phyloP scores from a whole-genome alignment of 1,140 invertebrate species.

The Sycophila sp. region DNA sequence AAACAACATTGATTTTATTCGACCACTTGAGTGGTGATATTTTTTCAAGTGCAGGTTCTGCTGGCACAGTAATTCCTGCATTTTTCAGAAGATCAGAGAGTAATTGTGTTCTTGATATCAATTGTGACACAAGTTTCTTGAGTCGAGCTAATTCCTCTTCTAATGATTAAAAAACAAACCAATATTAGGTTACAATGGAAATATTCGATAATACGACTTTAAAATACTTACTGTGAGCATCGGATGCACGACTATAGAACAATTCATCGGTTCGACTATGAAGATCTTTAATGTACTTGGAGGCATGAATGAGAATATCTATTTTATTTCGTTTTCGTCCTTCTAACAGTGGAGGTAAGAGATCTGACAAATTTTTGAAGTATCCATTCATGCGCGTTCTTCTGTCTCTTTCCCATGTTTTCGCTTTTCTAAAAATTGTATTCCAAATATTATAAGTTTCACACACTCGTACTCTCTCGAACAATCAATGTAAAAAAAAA shows the following conservation, averaged over 20 bases:
- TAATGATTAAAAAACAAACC: conserved; percentile 39
- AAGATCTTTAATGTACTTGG: conserved; percentile 66
- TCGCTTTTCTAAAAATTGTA: conserved; percentile 58
- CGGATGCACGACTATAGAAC: conserved; percentile 56
- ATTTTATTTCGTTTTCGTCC: conserved; percentile 65
- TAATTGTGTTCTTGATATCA: conserved; percentile 61
- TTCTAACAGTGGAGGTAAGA: conserved; percentile 66
- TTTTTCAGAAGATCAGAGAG: conserved; percentile 59
- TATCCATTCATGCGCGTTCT: conserved; percentile 66
- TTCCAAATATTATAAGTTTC: conserved; percentile 8
- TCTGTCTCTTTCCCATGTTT: conserved; percentile 69
- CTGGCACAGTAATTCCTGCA: conserved; percentile 63
- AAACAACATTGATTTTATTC: conserved; percentile 63
- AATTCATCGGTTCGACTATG: conserved; percentile 62
- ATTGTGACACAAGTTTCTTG: conserved; percentile 59
- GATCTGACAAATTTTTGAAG: conserved; percentile 63
- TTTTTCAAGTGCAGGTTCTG: conserved; percentile 63
- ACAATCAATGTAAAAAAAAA: background rate
- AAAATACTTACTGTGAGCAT: conserved; percentile 56
- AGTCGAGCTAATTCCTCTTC: conserved; percentile 62
- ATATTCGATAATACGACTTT: background rate
- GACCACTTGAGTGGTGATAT: conserved; percentile 65
- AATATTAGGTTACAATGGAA: background rate
- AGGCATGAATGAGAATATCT: conserved; percentile 64
- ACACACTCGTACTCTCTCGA: background rate